A percentile compares a stretch with the other conserved stretches of the same genome.
Conservation (phyloP, 2,888 invertebrate genomes). For the Mantis religiosa region DNA sequence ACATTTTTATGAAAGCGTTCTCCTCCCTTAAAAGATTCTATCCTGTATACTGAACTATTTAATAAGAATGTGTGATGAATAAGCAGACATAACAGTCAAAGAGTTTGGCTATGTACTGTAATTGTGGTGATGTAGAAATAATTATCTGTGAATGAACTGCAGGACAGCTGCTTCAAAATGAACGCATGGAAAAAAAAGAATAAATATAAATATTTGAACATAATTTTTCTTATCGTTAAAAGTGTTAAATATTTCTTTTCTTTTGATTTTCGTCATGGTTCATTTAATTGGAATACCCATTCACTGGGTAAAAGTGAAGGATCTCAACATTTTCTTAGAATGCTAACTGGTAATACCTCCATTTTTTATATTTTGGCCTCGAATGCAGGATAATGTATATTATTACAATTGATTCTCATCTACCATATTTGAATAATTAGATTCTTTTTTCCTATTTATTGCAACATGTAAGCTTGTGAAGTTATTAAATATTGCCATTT, state of each 20-base stretch:
- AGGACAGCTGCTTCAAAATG: background rate
- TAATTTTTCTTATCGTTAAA: background rate
- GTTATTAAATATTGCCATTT: background rate
- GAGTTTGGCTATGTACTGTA: conserved; percentile 10
- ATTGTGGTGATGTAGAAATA: conserved; percentile 7
- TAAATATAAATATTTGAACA: background rate
- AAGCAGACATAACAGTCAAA: background rate
- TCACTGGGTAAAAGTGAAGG: background rate
- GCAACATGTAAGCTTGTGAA: background rate
- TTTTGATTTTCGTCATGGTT: background rate
- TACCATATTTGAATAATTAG: background rate
- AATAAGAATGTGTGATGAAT: background rate
- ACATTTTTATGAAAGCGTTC: background rate
- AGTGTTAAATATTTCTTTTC: background rate
- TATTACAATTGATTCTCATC: background rate
- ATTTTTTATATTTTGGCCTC: background rate
- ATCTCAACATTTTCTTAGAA: background rate
- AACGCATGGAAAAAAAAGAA: background rate
- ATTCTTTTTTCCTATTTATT: background rate
- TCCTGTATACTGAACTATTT: background rate
- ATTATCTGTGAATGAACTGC: background rate
- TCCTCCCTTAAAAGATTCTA: background rate
- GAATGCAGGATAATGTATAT: background rate
- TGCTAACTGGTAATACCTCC: background rate
- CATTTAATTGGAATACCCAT: background rate